These are phyloP conservation scores for Drosophila silvestris DNA, from an alignment of 2,888 invertebrate species.

Conservation along the genomic window DNA sequence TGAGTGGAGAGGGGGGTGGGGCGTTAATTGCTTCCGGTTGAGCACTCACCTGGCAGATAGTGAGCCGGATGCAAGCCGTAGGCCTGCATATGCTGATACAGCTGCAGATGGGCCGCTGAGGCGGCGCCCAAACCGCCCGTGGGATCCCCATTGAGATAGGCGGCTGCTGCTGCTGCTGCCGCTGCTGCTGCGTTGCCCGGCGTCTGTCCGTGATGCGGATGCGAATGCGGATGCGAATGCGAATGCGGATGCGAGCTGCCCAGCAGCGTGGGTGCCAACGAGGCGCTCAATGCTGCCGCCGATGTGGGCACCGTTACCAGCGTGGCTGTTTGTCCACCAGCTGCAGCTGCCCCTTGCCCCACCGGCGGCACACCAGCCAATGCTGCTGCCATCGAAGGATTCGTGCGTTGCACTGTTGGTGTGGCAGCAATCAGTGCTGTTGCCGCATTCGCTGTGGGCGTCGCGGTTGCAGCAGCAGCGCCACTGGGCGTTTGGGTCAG, in stretches of 20 bases:
- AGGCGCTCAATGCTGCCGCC: slow-evolving; percentile 86
- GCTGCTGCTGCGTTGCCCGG: slow-evolving; percentile 66
- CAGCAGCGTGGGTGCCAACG: slow-evolving; percentile 86
- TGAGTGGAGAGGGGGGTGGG: no score
- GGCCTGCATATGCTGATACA: slow-evolving; percentile 89
- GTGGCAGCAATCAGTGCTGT: slow-evolving; percentile 87
- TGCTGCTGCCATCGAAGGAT: slow-evolving; percentile 85
- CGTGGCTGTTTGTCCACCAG: slow-evolving; percentile 56
- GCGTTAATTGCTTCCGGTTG: not conserved
- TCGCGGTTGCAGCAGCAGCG: slow-evolving; percentile 55
- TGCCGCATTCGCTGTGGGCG: slow-evolving; percentile 84
- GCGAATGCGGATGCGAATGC: slow-evolving; percentile 69
- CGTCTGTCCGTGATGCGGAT: slow-evolving; percentile 71
- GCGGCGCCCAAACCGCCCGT: slow-evolving; percentile 86
- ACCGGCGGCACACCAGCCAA: slow-evolving; percentile 85
- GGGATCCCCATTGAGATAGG: slow-evolving; percentile 83
- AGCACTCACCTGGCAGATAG: slow-evolving; percentile 87
- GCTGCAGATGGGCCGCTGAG: slow-evolving; percentile 87
- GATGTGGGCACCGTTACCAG: slow-evolving; percentile 85
- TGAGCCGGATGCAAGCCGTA: slow-evolving; percentile 88
- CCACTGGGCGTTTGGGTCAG: slow-evolving; percentile 82
- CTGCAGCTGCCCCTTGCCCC: slow-evolving; percentile 25
- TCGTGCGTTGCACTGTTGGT: slow-evolving; percentile 67
- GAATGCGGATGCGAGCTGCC: slow-evolving; percentile 70
- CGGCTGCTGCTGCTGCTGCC: slow-evolving; percentile 84